phyloP scores from a whole-genome alignment of 2,888 invertebrate species.

The Hyalella azteca region DNA sequence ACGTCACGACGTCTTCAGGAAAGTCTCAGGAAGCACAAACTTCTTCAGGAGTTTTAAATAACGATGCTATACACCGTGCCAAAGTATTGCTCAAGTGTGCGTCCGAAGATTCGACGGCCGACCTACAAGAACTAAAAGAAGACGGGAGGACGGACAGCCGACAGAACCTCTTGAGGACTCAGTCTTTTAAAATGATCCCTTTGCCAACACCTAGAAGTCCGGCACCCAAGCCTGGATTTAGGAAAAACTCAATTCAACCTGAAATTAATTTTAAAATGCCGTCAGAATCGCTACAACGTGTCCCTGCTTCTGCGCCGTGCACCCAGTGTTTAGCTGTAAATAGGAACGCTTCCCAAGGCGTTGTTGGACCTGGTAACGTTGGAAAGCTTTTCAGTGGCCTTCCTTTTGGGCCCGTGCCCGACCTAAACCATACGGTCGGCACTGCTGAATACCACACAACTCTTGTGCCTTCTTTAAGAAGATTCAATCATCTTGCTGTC shows the following conservation, averaged over 20 bases:
- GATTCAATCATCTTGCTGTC: neutral
- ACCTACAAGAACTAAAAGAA: neutral
- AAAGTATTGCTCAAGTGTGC: neutral
- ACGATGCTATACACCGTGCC: neutral
- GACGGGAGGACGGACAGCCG: slow-evolving; percentile 1
- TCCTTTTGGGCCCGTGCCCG: neutral
- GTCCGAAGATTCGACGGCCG: neutral
- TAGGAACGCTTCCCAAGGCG: neutral
- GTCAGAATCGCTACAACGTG: neutral
- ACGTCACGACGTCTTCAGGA: slow-evolving; percentile 48
- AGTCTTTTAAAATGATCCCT: slow-evolving; percentile 29
- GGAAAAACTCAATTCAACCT: neutral
- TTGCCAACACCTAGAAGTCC: neutral
- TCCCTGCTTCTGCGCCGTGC: neutral
- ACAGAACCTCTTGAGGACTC: neutral
- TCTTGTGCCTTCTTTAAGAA: slow-evolving; percentile 26
- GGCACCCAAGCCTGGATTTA: neutral
- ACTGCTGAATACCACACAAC: slow-evolving; percentile 14
- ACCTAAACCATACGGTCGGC: neutral
- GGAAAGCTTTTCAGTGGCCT: neutral
- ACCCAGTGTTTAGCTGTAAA: neutral
- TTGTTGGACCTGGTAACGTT: neutral
- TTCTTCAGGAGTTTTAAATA: neutral
- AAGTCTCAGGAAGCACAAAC: neutral
- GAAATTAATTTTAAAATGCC: neutral